Base-by-base conservation (phyloP, 1,140 invertebrate species). In the Melitaea cinxia region DNA sequence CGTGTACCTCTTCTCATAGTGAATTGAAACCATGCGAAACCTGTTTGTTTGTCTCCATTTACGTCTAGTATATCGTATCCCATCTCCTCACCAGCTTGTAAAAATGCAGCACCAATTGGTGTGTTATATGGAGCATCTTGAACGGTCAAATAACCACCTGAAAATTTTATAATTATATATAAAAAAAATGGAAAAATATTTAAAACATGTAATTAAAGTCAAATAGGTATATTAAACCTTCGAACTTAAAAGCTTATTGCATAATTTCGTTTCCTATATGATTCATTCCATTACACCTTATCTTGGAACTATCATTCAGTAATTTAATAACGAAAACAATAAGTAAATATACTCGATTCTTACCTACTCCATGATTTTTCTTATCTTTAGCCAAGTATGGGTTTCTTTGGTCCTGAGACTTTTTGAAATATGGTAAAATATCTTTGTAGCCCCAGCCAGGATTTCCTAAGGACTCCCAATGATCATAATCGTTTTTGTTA, bases 1-100 rank as follows among this genome's bases (percentile, higher is more conserved):
- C 96, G 91, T 0, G 95, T 92, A 0, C 95, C 96, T 35, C 95
- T 89, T 50, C 96, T 88, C 94, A 97, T 97, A 2, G 96, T 97
- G 75, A 93, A 96, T 83, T 97, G 96, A 57, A 94, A 96, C 59
- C 96, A 93, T 0, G 94, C 94, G 74, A 96, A 97, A 4, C 96
- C 96, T 0, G 96, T 96, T 80, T 97, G 96, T 70, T 95, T 93
- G 0, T 94, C 93, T 5, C 97, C 94, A 85, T 97, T 96, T 50
- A 96, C 89, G 82, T 95, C 94, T 0, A 94, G 74, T 5, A 96
- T 94, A 45, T 96, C 95, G 86, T 97, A 97, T 37, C 97, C 97
- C 94, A 98, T 96, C 83, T 98, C 96, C 81, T 96, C 93, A 30
- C 96, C 97, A 0, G 97, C 97, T 92, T 98, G 95, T 0, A 98